phyloP scores from a whole-genome alignment of 2,797 vertebrate genomes.

The Molossus alvarezi region DNA sequence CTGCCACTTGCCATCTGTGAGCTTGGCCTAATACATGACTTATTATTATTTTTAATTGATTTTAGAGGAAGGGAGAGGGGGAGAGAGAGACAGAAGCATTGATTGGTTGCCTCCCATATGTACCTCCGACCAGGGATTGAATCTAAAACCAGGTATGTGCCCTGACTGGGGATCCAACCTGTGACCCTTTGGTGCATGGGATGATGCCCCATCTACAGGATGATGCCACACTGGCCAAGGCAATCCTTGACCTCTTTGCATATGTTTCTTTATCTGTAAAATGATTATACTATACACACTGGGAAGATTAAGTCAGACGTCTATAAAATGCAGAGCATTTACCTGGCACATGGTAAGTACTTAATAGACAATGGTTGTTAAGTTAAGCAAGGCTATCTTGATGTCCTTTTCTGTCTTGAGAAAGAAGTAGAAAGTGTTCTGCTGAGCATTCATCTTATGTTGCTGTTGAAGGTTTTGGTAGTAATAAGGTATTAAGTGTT shows the following conservation, averaged over 20 bases:
- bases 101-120: neutral
- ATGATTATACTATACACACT: neutral
- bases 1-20: neutral
- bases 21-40: slow-evolving; percentile 12
- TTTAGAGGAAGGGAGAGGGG: neutral
- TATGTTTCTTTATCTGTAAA: slow-evolving; percentile 3
- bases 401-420: slow-evolving; percentile 30
- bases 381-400: slow-evolving; percentile 13
- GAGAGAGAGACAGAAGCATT: neutral
- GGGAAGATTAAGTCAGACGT: neutral
- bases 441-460: neutral
- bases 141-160: neutral
- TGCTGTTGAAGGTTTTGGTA: neutral
- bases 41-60: neutral
- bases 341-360: neutral
- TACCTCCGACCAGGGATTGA: neutral
- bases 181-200: neutral
- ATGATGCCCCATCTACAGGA: neutral
- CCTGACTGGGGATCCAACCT: neutral
- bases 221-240: neutral
- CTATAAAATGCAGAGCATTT: neutral
- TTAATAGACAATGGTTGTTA: neutral
- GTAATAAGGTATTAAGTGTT: slow-evolving; percentile 24
- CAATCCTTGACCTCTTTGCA: slow-evolving; percentile 28
- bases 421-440: slow-evolving; percentile 62